A percentile compares a stretch with the other conserved stretches of the same genome.
Evolutionary conservation across 2,888 invertebrate genomes (phyloP).

Genomic region (Erebia palarica): DNA sequence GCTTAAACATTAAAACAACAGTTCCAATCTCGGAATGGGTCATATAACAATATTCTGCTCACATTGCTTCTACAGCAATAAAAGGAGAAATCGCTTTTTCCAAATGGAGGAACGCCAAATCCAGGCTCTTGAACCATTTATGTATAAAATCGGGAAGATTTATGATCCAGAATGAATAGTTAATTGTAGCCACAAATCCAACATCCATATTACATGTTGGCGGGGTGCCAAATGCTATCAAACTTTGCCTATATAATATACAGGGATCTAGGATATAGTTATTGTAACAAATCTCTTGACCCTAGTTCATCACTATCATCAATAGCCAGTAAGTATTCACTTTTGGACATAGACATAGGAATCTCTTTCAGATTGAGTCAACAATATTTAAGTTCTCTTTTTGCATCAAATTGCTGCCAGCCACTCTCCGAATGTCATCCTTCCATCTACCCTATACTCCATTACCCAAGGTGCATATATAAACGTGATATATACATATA

Average conservation of each 20-base stretch:
- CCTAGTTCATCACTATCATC: too few relatives aligned
- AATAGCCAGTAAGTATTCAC: too few relatives aligned
- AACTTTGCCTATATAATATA: constrained; percentile 44
- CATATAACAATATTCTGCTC: constrained; percentile 19
- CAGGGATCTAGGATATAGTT: neutral
- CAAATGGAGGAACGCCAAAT: constrained; percentile 36
- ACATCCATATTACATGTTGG: constrained; percentile 66
- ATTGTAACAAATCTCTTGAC: too few relatives aligned
- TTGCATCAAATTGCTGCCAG: too few relatives aligned
- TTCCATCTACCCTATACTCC: too few relatives aligned
- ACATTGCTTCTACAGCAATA: constrained; percentile 26
- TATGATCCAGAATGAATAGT: constrained; percentile 70
- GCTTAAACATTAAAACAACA: constrained; percentile 18
- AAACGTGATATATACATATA: too few relatives aligned
- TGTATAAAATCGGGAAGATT: constrained; percentile 68
- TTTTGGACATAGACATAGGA: too few relatives aligned
- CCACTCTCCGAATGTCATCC: too few relatives aligned
- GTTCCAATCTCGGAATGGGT: constrained; percentile 13
- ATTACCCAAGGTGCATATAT: too few relatives aligned
- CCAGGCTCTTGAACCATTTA: constrained; percentile 43
- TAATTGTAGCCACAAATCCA: constrained; percentile 63
- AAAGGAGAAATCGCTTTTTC: constrained; percentile 22
- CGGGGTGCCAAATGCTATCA: constrained; percentile 55
- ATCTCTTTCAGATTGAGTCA: too few relatives aligned
- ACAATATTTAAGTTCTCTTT: too few relatives aligned